Evolutionary conservation across 1,140 invertebrate species (phyloP), one percentile per base, ranked within the genome.

Genomic region (Doryteuthis pealeii): DNA sequence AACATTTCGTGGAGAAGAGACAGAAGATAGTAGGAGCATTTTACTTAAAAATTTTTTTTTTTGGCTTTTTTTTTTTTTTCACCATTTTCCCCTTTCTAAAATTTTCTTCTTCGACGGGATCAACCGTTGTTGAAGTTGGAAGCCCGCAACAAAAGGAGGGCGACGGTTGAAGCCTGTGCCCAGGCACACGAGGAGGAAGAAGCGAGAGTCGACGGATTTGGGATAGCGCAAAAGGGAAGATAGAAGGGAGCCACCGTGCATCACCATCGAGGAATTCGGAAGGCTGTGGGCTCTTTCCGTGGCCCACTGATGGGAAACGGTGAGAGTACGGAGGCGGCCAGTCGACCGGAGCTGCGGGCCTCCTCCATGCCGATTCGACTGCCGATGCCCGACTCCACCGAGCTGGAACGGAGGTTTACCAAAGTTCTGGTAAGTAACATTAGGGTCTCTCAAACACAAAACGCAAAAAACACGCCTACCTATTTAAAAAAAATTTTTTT

Each of bases 341-440:
- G 76, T 73, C 74, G 80, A 73, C 72, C 76, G 43, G 82, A 84
- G 70, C 76, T 81, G 65, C 78, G 84, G 75, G 80, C 79, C 73
- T 74, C 84, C 76, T 80, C 82, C 68, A 83, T 84, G 81, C 81
- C 83, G 70, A 82, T 84, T 66, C 86, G 88, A 77, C 80, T 89
- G 77, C 94, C 95, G 33, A 95, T 96, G 93, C 96, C 94, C 67
- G 95, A 96, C 82, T 89, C 93, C 54, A 91, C 90, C 79, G 96
- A 97, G 88, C 90, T 97, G 88, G 96, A 97, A 87, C 92, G 92
- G 81, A 90, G 95, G 79, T 97, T 97, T 88, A 95, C 95, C 78
- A 96, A 96, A 94, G 95, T 97, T 83, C 89, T 97, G 92, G 96
- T 97, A 88, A 94, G 94, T 91, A 77, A 66, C 15, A 15, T 68